Conservation (phyloP, 2,113 vertebrate genomes). For the Channa maculata region DNA sequence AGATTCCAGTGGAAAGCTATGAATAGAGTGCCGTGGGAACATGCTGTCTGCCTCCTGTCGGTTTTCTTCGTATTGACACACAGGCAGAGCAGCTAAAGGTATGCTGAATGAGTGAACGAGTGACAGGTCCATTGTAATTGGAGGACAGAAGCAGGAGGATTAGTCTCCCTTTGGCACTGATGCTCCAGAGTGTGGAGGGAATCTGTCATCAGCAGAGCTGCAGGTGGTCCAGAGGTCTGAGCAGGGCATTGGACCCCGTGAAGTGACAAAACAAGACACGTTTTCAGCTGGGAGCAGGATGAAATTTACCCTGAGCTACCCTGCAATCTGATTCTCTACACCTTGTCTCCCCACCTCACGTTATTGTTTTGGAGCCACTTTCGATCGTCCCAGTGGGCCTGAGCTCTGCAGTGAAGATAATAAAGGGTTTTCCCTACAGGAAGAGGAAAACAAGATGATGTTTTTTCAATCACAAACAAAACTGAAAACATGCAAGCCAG, state of each 20-base stretch:
- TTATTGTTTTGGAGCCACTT: conserved; percentile 59
- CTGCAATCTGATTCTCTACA: conserved; percentile 71
- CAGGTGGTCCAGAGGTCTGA: conserved; percentile 75
- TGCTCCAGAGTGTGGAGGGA: conserved; percentile 66
- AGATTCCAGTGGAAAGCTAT: conserved; percentile 73
- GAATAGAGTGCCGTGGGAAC: conserved; percentile 78
- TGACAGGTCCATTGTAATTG: conserved; percentile 69
- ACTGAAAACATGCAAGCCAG: conserved; percentile 34
- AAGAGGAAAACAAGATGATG: conserved; percentile 51
- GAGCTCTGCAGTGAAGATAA: conserved; percentile 44
- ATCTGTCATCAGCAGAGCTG: conserved; percentile 75
- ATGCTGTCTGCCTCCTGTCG: conserved; percentile 55
- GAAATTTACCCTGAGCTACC: conserved; percentile 61
- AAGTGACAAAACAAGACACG: conserved; percentile 69
- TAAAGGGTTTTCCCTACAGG: conserved; percentile 39
- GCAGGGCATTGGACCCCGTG: conserved; percentile 50
- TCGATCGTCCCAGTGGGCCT: conserved; percentile 56
- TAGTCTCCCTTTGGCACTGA: conserved; percentile 67
- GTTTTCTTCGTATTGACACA: conserved; percentile 60
- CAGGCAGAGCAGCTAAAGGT: conserved; percentile 59
- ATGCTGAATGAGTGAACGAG: conserved; percentile 70
- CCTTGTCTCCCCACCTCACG: conserved; percentile 64
- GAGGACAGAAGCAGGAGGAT: conserved; percentile 71
- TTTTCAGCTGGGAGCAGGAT: conserved; percentile 57
- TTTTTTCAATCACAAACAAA: conserved; percentile 49